phyloP scores from a whole-genome alignment of 2,888 invertebrate genomes.

The Nemoura dubitans region DNA sequence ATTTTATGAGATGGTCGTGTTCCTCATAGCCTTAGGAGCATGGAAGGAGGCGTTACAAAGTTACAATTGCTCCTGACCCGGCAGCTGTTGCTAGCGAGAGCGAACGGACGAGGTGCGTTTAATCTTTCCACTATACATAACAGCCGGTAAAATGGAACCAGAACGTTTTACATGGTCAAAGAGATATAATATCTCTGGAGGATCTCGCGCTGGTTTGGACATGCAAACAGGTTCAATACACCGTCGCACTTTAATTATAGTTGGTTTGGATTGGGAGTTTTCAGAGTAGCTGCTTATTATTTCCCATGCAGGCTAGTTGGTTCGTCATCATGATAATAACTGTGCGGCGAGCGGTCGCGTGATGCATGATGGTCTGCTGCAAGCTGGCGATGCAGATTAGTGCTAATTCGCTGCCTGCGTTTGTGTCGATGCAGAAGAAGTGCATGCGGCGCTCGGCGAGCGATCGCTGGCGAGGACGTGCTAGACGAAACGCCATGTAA shows the following conservation, averaged over 20 bases:
- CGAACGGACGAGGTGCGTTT: neutral
- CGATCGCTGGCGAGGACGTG: neutral
- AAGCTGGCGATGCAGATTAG: neutral
- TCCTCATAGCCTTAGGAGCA: slow-evolving; percentile 15
- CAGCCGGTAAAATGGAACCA: neutral
- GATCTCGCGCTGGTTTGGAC: neutral
- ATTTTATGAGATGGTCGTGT: slow-evolving; percentile 16
- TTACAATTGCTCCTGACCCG: slow-evolving; percentile 34
- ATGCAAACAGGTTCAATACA: slow-evolving; percentile 40
- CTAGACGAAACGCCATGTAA: neutral
- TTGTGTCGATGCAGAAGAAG: neutral
- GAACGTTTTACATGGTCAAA: neutral
- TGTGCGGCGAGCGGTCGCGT: neutral
- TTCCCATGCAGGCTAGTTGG: neutral
- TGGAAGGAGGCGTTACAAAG: slow-evolving; percentile 9
- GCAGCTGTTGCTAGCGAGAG: slow-evolving; percentile 9
- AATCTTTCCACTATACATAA: neutral
- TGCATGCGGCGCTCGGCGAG: neutral
- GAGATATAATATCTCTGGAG: neutral
- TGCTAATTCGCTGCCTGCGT: neutral
- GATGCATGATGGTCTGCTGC: neutral
- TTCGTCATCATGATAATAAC: neutral
- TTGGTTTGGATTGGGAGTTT: neutral
- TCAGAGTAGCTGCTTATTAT: neutral
- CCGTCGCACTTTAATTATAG: neutral